Evolutionary conservation across 1,140 invertebrate species (phyloP).

Genomic region (Psilanteris sp.): DNA sequence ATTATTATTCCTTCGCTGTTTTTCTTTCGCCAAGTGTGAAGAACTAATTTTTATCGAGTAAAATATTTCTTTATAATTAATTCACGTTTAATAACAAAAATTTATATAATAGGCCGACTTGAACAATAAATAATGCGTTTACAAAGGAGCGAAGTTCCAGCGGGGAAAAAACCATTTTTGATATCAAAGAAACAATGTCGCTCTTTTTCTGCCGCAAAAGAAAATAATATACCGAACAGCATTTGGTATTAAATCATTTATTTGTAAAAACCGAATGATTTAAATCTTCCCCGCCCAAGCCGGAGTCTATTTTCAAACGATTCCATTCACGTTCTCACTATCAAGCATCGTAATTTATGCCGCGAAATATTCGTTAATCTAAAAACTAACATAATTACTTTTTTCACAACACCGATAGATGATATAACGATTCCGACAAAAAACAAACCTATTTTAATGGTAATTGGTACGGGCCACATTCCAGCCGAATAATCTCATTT

Average conservation of each 20-base stretch:
- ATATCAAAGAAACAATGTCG: constrained; percentile 46
- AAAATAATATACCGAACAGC: constrained; percentile 42
- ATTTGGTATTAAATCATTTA: constrained; percentile 51
- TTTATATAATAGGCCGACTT: constrained; percentile 5
- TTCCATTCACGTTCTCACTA: constrained; percentile 48
- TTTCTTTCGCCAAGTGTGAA: too few species aligned
- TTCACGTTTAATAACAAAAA: constrained; percentile 12
- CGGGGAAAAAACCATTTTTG: constrained; percentile 37
- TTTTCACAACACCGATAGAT: constrained; percentile 40
- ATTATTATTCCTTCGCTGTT: too few species aligned
- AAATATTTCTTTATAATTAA: not conserved
- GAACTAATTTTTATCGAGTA: too few species aligned
- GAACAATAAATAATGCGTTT: constrained; percentile 20
- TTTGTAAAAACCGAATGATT: constrained; percentile 57
- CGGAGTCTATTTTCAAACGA: constrained; percentile 51
- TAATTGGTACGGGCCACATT: constrained; percentile 27
- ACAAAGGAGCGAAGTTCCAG: constrained; percentile 25
- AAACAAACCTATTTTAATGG: constrained; percentile 44
- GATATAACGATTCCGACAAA: constrained; percentile 38
- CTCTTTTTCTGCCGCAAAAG: constrained; percentile 33
- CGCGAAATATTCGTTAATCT: constrained; percentile 52
- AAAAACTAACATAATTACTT: constrained; percentile 58
- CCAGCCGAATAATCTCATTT: constrained; percentile 13
- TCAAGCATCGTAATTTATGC: constrained; percentile 44
- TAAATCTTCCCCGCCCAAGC: constrained; percentile 46